Evolutionary conservation across 2,797 vertebrate genomes (phyloP).

Genomic region (Tadarida brasiliensis): DNA sequence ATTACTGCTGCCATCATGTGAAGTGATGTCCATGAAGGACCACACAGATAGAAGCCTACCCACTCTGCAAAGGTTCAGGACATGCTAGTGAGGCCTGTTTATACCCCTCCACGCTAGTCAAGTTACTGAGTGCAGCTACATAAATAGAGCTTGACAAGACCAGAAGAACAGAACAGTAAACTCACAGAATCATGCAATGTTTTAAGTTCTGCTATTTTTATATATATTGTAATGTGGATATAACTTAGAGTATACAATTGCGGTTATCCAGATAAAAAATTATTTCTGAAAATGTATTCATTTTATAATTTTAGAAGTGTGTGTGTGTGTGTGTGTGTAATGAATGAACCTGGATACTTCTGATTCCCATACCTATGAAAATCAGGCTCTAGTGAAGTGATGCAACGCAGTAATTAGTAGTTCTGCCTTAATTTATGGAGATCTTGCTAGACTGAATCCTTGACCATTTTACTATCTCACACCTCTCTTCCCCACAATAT

Average conservation of each 20-base stretch:
- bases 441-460: neutral
- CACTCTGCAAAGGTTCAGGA: neutral
- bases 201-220: neutral
- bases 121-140: neutral
- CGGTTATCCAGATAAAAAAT: neutral
- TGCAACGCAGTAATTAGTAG: neutral
- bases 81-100: neutral
- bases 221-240: neutral
- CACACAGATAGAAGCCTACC: neutral
- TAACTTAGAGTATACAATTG: neutral
- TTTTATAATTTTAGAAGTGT: neutral
- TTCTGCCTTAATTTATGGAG: neutral
- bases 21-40: neutral
- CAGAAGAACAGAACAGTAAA: neutral
- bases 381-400: neutral
- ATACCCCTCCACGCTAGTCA: neutral
- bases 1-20: neutral
- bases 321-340: neutral
- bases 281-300: neutral
- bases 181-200: neutral
- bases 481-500: neutral
- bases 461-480: neutral
- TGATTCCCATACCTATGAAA: neutral
- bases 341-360: neutral
- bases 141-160: neutral